Base-by-base conservation (phyloP, 2,797 vertebrate species). In the Poecile montanus region DNA sequence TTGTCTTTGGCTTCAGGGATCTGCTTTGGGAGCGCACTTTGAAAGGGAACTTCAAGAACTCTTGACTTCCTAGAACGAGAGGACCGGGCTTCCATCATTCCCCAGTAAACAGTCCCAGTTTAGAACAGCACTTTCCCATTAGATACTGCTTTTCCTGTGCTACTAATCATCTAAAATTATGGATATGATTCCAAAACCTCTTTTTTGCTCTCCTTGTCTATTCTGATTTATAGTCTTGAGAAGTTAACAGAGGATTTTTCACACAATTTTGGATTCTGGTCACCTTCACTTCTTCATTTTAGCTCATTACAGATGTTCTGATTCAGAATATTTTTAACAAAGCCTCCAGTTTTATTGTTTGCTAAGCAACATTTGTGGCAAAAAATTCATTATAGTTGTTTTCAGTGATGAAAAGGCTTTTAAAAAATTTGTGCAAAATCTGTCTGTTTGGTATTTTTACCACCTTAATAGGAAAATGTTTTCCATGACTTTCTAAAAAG, bases 1-100 rank as follows among this genome's bases (percentile, higher is more conserved):
- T 90, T 95, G 88, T 91, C 36, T 80, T 97, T 96, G 93, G 93
- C 92, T 94, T 72, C 70, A 29, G 6, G 26, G 60, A 21, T 66
- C 80, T 83, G 80, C 85, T 85, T 71, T 81, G 87, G 94, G 87
- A 91, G 87, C 8, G 57, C 61, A n/a, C 56, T 91, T 62, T 79
- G 92, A 53, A 86, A 83, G 84, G 91, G 88, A 90, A 89, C 60
- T 81, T 68, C 40, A 70, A 89, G 85, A 94, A 56, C 87, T 82
- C 92, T 82, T 72, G n/a, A 71, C 76, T 82, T 85, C 66, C 83
- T 83, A 92, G 89, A 89, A 58, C 68, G 2, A 85, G 75, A 85
- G 77, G 65, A 80, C 51, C 82, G 67, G 74, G 45, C 70, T 91
- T 81, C 83, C 92, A 84, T 82, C 71, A 27, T 48, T 56, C 68